Evolutionary conservation across 2,113 vertebrate genomes (phyloP).

Genomic region (Pseudopipra pipra): DNA sequence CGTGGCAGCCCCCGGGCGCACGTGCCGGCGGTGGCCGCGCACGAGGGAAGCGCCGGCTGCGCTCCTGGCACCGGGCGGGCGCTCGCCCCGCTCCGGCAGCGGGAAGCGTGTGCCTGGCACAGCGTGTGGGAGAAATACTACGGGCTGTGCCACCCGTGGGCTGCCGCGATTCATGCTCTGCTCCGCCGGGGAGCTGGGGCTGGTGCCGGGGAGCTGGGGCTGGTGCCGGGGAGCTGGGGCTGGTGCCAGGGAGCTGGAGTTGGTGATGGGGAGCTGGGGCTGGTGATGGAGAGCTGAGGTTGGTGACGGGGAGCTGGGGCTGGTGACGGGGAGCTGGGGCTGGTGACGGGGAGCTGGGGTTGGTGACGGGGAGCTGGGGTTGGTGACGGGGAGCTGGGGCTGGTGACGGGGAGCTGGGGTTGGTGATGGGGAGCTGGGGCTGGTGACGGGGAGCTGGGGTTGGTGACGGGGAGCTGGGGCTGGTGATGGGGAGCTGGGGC

Average conservation of each 20-base stretch:
- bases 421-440: no score
- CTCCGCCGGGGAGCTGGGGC: not conserved
- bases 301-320: no score
- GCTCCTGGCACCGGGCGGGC: not conserved
- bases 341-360: no score
- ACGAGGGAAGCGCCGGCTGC: rapidly evolving
- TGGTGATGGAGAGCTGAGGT: not conserved
- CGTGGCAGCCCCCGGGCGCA: not conserved
- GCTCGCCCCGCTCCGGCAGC: not conserved
- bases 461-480: not conserved
- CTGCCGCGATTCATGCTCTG: not conserved
- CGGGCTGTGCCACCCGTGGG: not conserved
- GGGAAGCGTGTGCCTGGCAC: not conserved
- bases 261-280: no score
- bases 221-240: not conserved
- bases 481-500: no score
- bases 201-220: no score
- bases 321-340: not conserved
- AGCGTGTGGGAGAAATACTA: not conserved
- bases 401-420: no score
- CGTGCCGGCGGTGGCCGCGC: rapidly evolving
- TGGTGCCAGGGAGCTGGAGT: not conserved
- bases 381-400: not conserved
- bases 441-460: not conserved
- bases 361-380: no score